phyloP scores from a whole-genome alignment of 1,140 invertebrate genomes.

The Stegodyphus mimosarum region DNA sequence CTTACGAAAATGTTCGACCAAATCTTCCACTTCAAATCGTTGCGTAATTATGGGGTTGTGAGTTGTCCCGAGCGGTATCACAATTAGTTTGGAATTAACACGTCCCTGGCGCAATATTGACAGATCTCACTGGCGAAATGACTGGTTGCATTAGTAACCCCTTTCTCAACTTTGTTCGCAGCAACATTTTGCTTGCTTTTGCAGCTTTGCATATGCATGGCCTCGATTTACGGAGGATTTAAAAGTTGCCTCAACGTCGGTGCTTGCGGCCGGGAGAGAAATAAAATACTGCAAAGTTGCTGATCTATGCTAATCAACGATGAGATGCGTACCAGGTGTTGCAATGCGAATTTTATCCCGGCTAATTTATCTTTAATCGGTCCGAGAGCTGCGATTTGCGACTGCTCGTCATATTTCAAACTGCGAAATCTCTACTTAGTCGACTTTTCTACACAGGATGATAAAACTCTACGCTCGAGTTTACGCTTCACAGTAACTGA shows the following conservation, averaged over 20 bases:
- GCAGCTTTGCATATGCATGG: constrained; percentile 22
- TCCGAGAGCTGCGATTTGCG: constrained; percentile 22
- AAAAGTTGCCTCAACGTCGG: constrained; percentile 40
- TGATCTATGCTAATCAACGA: constrained; percentile 59
- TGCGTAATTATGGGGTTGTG: constrained; percentile 44
- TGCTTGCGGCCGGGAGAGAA: constrained; percentile 11
- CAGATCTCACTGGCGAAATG: constrained; percentile 47
- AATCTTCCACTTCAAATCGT: constrained; percentile 45
- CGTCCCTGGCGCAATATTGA: constrained; percentile 41
- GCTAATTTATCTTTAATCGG: constrained; percentile 60
- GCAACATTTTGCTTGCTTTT: constrained; percentile 50
- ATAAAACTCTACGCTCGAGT: constrained; percentile 35
- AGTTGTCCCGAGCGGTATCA: constrained; percentile 55
- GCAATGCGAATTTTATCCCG: constrained; percentile 58
- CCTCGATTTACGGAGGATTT: constrained; percentile 49
- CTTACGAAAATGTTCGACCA: constrained; percentile 39
- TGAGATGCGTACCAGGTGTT: constrained; percentile 51
- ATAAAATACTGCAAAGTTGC: constrained; percentile 59
- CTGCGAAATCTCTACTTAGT: constrained; percentile 34
- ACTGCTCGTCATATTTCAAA: constrained; percentile 57
- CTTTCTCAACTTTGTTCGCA: constrained; percentile 48
- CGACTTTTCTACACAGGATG: constrained; percentile 36
- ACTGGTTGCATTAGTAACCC: constrained; percentile 51
- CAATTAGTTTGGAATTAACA: constrained; percentile 59
- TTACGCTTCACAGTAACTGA: constrained; percentile 23